Conservation (phyloP, 2,797 vertebrate genomes). For the Arvicola amphibius region DNA sequence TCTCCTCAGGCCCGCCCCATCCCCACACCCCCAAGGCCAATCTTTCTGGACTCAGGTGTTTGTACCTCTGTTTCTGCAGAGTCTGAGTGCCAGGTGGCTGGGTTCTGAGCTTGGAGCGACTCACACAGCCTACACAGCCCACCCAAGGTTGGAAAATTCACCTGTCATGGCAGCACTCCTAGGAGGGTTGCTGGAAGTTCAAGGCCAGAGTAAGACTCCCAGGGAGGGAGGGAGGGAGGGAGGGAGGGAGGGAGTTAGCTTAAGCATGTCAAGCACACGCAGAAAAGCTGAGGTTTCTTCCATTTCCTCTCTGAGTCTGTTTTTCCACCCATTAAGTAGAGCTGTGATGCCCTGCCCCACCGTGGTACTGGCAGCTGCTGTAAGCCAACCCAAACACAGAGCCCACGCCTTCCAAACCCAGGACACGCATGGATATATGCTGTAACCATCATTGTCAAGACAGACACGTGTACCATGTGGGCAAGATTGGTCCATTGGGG, state of each 20-base stretch:
- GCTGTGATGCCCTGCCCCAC: not conserved
- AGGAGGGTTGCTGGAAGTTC: not conserved
- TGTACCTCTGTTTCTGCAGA: not conserved
- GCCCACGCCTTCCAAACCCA: not conserved
- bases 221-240: not conserved
- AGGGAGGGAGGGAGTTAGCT: not conserved
- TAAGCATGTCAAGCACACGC: not conserved
- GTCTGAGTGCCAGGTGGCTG: not conserved
- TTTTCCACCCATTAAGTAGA: not conserved
- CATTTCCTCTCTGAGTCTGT: not conserved
- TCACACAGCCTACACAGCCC: not conserved
- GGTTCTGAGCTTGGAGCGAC: not conserved
- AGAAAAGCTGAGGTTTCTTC: no score
- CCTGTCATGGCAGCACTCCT: not conserved
- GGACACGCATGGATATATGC: not conserved
- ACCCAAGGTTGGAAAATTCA: not conserved
- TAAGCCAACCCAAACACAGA: not conserved
- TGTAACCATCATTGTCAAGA: not conserved
- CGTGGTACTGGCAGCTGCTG: not conserved
- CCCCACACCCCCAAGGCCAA: fast-evolving
- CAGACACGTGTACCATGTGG: not conserved
- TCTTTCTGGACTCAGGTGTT: not conserved
- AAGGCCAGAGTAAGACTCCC: not conserved
- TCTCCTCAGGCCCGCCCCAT: not conserved
- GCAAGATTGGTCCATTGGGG: not conserved